phyloP scores from a whole-genome alignment of 1,140 invertebrate species.

The Anastrepha obliqua region DNA sequence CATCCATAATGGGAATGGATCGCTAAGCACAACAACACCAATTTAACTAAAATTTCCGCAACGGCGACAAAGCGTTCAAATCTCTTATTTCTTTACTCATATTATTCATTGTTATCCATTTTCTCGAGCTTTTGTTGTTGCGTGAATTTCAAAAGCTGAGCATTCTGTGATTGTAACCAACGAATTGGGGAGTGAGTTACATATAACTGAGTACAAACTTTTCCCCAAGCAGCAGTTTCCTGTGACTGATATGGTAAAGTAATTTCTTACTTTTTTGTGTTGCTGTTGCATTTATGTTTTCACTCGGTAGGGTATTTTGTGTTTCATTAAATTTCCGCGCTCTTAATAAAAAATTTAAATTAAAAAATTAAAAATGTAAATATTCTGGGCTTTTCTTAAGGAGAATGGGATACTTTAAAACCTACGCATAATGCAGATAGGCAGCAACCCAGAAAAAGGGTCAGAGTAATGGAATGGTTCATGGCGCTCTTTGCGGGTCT shows the following conservation, averaged over 20 bases:
- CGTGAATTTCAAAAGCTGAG: not conserved
- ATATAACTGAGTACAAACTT: not conserved
- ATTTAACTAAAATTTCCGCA: not conserved
- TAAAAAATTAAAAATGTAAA: conserved; percentile 44
- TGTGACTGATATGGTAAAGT: not conserved
- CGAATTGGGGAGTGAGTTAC: not conserved
- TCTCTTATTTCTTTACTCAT: conserved; percentile 16
- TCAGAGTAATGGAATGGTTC: not conserved
- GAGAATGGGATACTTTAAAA: too few relatives aligned
- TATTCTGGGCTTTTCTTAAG: not conserved
- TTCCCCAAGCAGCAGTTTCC: too few relatives aligned
- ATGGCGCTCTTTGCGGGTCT: not conserved
- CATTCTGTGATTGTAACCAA: not conserved
- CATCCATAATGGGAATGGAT: not conserved
- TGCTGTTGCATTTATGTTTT: not conserved
- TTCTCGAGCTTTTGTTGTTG: conserved; percentile 10
- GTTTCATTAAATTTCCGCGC: not conserved
- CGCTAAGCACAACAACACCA: not conserved
- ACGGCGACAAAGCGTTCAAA: conserved; percentile 8
- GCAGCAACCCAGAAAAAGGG: not conserved
- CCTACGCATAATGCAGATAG: not conserved
- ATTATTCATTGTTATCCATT: conserved; percentile 22
- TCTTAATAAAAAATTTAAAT: conserved; percentile 43
- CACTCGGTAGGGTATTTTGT: not conserved
- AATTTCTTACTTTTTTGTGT: not conserved